A percentile compares a stretch with the other conserved stretches of the same genome.
Evolutionary conservation across 2,797 vertebrate genomes (phyloP).

Genomic region (Diglossa cyanea): DNA sequence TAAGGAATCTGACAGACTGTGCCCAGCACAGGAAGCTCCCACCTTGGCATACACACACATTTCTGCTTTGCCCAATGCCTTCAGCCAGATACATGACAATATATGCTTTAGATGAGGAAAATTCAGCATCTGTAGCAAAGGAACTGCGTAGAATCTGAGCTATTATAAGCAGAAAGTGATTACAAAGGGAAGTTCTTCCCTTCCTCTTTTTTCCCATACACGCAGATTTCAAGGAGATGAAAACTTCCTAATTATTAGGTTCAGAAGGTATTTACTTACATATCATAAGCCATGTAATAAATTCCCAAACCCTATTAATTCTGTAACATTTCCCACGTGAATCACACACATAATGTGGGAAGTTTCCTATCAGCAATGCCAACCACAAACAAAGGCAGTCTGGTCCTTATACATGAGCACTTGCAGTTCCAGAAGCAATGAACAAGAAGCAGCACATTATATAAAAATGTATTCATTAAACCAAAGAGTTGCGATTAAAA

Average conservation of each 20-base stretch:
- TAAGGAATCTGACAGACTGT: background rate
- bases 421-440: background rate
- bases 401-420: background rate
- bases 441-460: background rate
- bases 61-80: background rate
- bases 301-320: background rate
- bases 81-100: background rate
- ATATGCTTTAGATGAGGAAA: background rate
- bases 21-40: background rate
- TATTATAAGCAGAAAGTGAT: background rate
- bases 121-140: background rate
- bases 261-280: background rate
- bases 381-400: background rate
- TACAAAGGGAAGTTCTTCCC: background rate
- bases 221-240: background rate
- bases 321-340: background rate
- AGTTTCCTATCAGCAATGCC: background rate
- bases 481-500: background rate
- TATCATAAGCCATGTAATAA: background rate
- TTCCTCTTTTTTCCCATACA: background rate
- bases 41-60: background rate
- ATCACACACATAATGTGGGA: background rate
- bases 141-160: background rate
- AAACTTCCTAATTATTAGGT: background rate
- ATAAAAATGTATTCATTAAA: background rate